Evolutionary conservation across 2,113 vertebrate genomes (phyloP).

Genomic region (Jacana jacana): DNA sequence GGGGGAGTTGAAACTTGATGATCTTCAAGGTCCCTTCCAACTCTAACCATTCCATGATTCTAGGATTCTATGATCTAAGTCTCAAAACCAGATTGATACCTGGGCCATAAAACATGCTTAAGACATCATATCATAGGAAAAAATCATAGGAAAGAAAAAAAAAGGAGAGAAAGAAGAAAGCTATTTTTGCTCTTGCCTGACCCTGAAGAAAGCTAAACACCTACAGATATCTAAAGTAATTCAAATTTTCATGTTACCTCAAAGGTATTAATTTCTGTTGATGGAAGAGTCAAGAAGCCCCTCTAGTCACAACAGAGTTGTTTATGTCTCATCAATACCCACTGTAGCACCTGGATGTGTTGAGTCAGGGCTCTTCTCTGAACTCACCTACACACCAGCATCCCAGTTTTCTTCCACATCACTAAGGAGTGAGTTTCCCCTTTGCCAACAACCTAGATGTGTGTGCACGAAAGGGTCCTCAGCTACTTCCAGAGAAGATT

Average conservation of each 20-base stretch:
- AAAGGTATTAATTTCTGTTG: neutral
- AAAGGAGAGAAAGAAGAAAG: neutral
- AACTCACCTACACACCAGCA: neutral
- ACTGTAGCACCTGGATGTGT: accelerated
- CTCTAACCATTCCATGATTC: no score
- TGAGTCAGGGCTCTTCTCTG: neutral
- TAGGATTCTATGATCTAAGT: no score
- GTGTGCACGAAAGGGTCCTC: neutral
- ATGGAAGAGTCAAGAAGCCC: neutral
- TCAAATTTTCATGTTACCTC: neutral
- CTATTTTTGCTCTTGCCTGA: neutral
- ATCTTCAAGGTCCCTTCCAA: no score
- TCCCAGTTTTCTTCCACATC: neutral
- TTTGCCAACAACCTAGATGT: neutral
- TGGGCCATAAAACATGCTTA: neutral
- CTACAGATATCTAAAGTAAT: neutral
- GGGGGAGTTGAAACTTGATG: no score
- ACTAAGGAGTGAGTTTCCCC: neutral
- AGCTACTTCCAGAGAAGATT: neutral
- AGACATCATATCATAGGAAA: neutral
- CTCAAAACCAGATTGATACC: neutral
- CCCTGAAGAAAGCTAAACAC: neutral
- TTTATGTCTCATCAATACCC: neutral
- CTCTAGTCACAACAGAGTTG: neutral
- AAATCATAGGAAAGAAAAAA: neutral